A percentile compares a stretch with the other conserved stretches of the same genome.
phyloP scores from a whole-genome alignment of 2,888 invertebrate species.

The Acleris laterana region DNA sequence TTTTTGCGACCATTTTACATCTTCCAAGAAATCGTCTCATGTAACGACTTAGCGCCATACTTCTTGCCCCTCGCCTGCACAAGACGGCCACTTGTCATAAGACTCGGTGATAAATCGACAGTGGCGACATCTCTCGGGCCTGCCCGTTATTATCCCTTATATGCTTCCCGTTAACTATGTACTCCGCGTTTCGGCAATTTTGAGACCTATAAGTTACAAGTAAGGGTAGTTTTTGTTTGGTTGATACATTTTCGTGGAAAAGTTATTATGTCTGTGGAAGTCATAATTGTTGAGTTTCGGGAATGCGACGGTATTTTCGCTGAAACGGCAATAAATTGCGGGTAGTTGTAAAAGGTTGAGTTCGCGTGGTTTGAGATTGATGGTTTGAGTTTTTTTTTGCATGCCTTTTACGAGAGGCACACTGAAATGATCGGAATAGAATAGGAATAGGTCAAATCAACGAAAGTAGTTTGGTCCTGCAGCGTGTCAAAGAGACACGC shows the following conservation, averaged over 20 bases:
- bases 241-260: conserved; percentile 3
- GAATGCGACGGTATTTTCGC: neutral
- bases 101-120: conserved; percentile 78
- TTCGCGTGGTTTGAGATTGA: neutral
- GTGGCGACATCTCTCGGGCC: conserved; percentile 71
- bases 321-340: neutral
- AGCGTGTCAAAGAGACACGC: too few relatives aligned
- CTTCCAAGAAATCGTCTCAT: conserved; percentile 18
- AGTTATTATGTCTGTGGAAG: conserved; percentile 20
- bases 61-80: conserved; percentile 54
- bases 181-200: neutral
- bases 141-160: conserved; percentile 79
- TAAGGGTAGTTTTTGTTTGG: conserved; percentile 2
- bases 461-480: too few relatives aligned
- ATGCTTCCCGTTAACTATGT: conserved; percentile 47
- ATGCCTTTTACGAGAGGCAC: too few relatives aligned
- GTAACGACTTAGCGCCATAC: conserved; percentile 27
- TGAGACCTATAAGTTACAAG: neutral
- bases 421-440: too few relatives aligned
- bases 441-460: too few relatives aligned
- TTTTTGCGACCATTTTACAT: neutral
- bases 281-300: conserved; percentile 17
- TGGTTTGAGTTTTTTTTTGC: too few relatives aligned
- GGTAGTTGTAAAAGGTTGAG: neutral
- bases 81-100: conserved; percentile 81